Conservation (phyloP, 2,797 vertebrate genomes). For the Enteromius radiatus region DNA sequence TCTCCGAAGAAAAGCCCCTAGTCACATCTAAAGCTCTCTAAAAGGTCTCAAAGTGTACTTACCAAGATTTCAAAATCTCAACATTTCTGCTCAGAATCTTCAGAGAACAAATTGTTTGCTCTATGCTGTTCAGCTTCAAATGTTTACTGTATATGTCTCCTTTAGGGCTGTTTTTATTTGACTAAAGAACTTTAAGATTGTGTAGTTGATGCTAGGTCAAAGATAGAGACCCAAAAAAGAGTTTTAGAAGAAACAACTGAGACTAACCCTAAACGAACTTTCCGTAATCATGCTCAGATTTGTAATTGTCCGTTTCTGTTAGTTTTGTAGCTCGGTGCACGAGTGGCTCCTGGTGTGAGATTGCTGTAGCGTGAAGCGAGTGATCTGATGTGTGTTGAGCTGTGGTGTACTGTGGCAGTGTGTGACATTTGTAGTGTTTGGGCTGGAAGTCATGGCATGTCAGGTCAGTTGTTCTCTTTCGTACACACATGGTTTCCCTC, state of each 20-base stretch:
- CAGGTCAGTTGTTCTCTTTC: constrained; percentile 21
- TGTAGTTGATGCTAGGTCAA: neutral
- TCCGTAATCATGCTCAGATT: neutral
- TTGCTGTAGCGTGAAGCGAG: constrained; percentile 15
- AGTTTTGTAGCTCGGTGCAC: neutral
- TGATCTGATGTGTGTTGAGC: constrained; percentile 32
- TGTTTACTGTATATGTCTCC: neutral
- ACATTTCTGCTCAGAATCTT: neutral
- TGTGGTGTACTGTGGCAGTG: constrained; percentile 8
- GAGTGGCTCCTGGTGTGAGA: neutral
- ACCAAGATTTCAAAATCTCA: neutral
- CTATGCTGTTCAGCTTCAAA: neutral
- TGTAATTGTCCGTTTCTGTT: neutral
- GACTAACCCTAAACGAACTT: neutral
- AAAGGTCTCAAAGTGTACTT: neutral
- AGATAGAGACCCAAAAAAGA: no score
- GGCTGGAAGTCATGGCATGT: constrained; percentile 10
- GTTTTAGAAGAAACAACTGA: no score
- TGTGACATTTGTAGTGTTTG: constrained; percentile 38
- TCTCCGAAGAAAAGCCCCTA: neutral
- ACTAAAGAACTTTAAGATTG: neutral
- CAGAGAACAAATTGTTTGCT: neutral
- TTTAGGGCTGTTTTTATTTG: neutral
- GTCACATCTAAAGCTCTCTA: neutral
- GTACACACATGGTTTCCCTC: neutral